A percentile compares a stretch with the other conserved stretches of the same genome.
Evolutionary conservation across 2,888 invertebrate genomes (phyloP).

Genomic region (Athrips mouffetella): DNA sequence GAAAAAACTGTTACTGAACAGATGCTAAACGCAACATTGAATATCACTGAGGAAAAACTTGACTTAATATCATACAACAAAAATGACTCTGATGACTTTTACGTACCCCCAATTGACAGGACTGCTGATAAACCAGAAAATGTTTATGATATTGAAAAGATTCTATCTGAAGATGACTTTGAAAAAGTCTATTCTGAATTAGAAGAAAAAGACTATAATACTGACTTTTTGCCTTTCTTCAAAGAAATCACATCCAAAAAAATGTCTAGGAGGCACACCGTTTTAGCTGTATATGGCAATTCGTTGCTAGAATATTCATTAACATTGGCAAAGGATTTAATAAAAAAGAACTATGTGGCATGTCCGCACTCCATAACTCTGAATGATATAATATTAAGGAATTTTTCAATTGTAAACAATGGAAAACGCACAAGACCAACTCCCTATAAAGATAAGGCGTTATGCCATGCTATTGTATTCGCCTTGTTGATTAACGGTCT

Average conservation of each 20-base stretch:
- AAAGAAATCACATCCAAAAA: conserved; percentile 34
- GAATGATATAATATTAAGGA: conserved; percentile 46
- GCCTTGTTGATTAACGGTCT: conserved; percentile 54
- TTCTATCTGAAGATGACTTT: conserved; percentile 59
- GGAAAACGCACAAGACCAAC: conserved; percentile 44
- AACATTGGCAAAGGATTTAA: conserved; percentile 39
- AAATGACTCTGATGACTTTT: conserved; percentile 57
- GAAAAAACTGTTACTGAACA: conserved; percentile 77
- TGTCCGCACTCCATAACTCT: conserved; percentile 49
- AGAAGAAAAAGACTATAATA: conserved; percentile 38
- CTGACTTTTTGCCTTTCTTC: conserved; percentile 40
- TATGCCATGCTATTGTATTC: conserved; percentile 60
- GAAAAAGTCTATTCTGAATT: conserved; percentile 53
- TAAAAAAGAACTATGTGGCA: conserved; percentile 42
- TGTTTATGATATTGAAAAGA: conserved; percentile 64
- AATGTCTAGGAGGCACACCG: conserved; percentile 35
- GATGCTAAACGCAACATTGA: conserved; percentile 73
- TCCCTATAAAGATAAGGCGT: conserved; percentile 54
- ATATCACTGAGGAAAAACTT: conserved; percentile 45
- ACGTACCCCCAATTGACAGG: conserved; percentile 72
- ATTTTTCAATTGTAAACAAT: conserved; percentile 42
- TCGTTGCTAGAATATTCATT: conserved; percentile 41
- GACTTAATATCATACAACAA: conserved; percentile 53
- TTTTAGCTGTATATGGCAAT: conserved; percentile 53
- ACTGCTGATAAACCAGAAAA: conserved; percentile 59